These are phyloP conservation scores for Phania funesta DNA, from an alignment of 2,888 invertebrate genomes.

Conservation along the genomic window DNA sequence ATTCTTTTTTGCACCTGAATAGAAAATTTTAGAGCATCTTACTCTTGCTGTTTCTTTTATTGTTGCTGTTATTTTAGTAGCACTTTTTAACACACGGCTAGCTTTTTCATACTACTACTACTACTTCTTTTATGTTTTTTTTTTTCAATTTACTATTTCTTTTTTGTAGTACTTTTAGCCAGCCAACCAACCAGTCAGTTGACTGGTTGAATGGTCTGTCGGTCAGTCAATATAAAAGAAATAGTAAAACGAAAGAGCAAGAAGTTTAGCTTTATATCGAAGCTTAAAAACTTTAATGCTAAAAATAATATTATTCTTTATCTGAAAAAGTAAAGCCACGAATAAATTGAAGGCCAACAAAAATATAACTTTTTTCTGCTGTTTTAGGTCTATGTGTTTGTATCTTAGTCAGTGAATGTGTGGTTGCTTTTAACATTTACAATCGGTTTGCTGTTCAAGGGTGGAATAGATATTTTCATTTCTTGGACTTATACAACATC, in stretches of 20 bases:
- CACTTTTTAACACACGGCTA: slow-evolving; percentile 45
- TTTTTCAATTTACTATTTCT: background rate
- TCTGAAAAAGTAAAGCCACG: slow-evolving; percentile 14
- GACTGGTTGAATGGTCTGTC: background rate
- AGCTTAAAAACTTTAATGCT: slow-evolving; percentile 62
- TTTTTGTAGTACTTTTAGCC: background rate
- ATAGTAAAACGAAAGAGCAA: background rate
- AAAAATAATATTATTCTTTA: slow-evolving; percentile 59
- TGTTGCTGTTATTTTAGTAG: slow-evolving; percentile 29
- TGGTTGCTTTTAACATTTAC: slow-evolving; percentile 15
- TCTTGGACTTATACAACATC: too few species aligned
- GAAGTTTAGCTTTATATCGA: slow-evolving; percentile 47
- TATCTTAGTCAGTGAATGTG: background rate
- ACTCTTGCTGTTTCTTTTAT: slow-evolving; percentile 8
- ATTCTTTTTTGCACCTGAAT: slow-evolving; percentile 55
- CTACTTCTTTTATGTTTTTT: background rate
- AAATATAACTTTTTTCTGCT: too few species aligned
- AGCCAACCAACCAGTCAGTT: slow-evolving; percentile 13
- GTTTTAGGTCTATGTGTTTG: background rate
- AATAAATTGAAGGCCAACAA: background rate
- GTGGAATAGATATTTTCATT: too few species aligned
- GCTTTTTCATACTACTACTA: slow-evolving; percentile 1
- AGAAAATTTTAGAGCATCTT: slow-evolving; percentile 53
- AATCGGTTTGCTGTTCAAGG: background rate
- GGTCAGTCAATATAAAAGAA: slow-evolving; percentile 9